Base-by-base conservation (phyloP, 2,797 vertebrate genomes). In the Neoniphon sammara region DNA sequence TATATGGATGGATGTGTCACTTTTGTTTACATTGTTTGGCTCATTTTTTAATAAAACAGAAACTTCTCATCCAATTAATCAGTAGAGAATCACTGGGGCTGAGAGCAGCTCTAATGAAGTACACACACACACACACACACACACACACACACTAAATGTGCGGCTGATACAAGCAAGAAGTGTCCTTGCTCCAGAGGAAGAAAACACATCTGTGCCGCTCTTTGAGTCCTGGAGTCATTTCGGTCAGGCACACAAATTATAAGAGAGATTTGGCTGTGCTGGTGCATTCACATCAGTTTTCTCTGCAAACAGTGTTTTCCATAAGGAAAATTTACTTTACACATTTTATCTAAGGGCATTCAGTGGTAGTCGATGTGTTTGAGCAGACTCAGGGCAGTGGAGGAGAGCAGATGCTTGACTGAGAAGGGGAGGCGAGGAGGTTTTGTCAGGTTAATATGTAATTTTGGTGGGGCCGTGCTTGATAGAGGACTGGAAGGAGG, bases 381-480 rank as follows among this genome's bases (percentile, higher is more conserved):
- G 62, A 55, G 31, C 2, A 55, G 70, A 66, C 52, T 42, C 25
- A 9, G 55, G 25, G 25, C 54, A 27, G 12, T 30, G 59, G 47
- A 57, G 39, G 30, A 71, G 49, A 71, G 39, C 62, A 70, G 17
- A 75, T 46, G 36, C 5, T 71, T 59, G 77, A 82, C 67, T 72
- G 61, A 60, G 31, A 31, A 53, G 55, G 25, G 60, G 23, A 65
- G 58, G 66, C 25, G 50, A 66, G 58, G 52, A 61, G 73, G 53
- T 63, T 70, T 81, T 61, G 67, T 76, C 20, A 52, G 79, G 91
- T 93, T 93, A 93, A 92, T 93, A 30, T 90, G 85, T 93, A 90
- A 93, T 91, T 89, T 90, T 81, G 88, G 90, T 72, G 90, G 88
- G 84, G 91, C 79, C 59, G 74, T 6, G 52, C 62, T 68, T 67